Conservation (phyloP, 2,797 vertebrate species). For the Halcyon badia region DNA sequence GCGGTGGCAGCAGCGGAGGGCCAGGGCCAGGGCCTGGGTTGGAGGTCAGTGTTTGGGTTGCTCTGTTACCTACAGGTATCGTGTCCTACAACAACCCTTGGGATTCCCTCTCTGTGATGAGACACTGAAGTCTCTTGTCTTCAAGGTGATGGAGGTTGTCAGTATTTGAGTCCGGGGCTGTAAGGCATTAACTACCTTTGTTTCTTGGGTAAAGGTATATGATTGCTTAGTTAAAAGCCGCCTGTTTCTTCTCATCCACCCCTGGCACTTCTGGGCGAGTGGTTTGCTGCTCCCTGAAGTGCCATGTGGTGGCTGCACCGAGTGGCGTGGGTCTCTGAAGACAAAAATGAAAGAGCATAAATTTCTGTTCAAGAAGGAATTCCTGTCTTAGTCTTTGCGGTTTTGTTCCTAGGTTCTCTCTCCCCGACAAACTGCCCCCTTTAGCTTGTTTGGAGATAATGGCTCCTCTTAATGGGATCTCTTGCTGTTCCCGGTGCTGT, state of each 20-base stretch:
- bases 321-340: background rate
- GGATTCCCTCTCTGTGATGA: background rate
- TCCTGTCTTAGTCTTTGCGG: background rate
- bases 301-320: background rate
- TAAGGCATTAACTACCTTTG: background rate
- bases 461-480: background rate
- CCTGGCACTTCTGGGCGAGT: fast-evolving
- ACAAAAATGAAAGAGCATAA: background rate
- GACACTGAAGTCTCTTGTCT: background rate
- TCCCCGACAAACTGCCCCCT: background rate
- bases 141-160: background rate
- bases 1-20: background rate
- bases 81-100: background rate
- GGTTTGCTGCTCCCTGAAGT: background rate
- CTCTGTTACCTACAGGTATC: fast-evolving
- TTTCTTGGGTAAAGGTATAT: background rate
- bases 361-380: background rate
- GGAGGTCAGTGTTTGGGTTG: background rate
- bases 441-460: background rate
- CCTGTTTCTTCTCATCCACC: background rate
- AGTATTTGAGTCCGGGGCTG: background rate
- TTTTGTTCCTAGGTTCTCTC: background rate
- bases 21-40: background rate
- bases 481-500: background rate
- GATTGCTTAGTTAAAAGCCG: background rate